phyloP scores from a whole-genome alignment of 1,140 invertebrate species.

The Homalodisca vitripennis region DNA sequence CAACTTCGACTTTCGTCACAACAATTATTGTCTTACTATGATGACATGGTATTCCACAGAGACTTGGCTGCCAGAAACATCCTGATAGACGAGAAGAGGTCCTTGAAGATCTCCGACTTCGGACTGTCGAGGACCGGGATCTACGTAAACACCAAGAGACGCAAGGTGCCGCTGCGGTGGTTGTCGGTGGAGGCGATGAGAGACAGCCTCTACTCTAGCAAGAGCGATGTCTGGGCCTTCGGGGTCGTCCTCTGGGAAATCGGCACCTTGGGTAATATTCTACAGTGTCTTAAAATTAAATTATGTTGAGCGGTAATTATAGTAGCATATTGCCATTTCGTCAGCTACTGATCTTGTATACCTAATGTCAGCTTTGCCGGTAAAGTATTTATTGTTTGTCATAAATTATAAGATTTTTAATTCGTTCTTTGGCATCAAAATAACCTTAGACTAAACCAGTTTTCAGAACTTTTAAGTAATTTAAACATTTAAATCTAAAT shows the following conservation, averaged over 20 bases:
- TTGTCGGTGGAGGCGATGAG: slow-evolving; percentile 78
- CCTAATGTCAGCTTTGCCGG: not conserved
- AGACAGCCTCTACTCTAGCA: too few species aligned
- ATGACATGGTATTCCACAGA: too few species aligned
- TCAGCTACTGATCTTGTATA: not conserved
- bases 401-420: not conserved
- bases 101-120: slow-evolving; percentile 75
- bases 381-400: not conserved
- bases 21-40: too few species aligned
- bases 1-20: too few species aligned
- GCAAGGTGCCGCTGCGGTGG: slow-evolving; percentile 70
- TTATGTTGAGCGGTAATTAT: slow-evolving; percentile 56
- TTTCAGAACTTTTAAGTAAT: too few species aligned
- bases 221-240: slow-evolving; percentile 85
- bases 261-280: too few species aligned
- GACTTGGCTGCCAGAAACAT: slow-evolving; percentile 79
- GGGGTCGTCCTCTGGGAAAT: slow-evolving; percentile 84
- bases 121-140: too few species aligned
- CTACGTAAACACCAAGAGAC: slow-evolving; percentile 60
- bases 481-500: too few species aligned
- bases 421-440: too few species aligned
- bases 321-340: too few species aligned
- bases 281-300: too few species aligned
- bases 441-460: too few species aligned
- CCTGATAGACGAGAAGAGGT: slow-evolving; percentile 62